Evolutionary conservation across 2,113 vertebrate species (phyloP).

Genomic region (Propithecus coquereli): DNA sequence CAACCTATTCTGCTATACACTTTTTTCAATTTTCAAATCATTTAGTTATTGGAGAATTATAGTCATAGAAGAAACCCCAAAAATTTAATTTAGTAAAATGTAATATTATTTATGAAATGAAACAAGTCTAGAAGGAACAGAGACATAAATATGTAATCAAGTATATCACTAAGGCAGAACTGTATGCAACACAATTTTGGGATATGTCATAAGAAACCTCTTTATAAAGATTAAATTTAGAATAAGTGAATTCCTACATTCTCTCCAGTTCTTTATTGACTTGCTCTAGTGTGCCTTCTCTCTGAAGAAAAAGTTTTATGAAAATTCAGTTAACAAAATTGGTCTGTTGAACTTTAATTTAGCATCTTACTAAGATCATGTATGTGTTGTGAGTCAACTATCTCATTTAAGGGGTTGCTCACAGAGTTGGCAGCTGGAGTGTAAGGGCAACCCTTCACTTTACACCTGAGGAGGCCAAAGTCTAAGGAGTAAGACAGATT

Average conservation of each 20-base stretch:
- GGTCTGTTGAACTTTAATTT: background rate
- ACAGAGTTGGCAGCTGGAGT: background rate
- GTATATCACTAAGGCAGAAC: background rate
- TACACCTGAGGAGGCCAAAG: background rate
- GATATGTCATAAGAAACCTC: background rate
- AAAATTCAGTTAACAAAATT: background rate
- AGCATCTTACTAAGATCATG: background rate
- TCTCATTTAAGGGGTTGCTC: background rate
- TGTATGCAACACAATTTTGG: background rate
- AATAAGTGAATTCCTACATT: background rate
- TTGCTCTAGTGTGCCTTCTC: background rate
- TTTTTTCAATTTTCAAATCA: constrained; percentile 54
- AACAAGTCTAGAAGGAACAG: constrained; percentile 54
- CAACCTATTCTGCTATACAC: constrained; percentile 1
- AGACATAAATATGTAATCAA: constrained; percentile 39
- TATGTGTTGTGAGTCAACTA: background rate
- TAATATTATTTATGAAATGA: constrained; percentile 60
- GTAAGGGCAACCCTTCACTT: background rate
- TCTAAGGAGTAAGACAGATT: background rate
- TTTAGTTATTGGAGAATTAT: constrained; percentile 42
- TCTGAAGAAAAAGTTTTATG: constrained; percentile 14
- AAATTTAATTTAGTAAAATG: constrained; percentile 65
- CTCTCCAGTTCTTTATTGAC: background rate
- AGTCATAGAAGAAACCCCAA: constrained; percentile 43
- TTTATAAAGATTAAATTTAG: background rate